Evolutionary conservation across 2,113 vertebrate species (phyloP).

Genomic region (Antechinus stuartii): DNA sequence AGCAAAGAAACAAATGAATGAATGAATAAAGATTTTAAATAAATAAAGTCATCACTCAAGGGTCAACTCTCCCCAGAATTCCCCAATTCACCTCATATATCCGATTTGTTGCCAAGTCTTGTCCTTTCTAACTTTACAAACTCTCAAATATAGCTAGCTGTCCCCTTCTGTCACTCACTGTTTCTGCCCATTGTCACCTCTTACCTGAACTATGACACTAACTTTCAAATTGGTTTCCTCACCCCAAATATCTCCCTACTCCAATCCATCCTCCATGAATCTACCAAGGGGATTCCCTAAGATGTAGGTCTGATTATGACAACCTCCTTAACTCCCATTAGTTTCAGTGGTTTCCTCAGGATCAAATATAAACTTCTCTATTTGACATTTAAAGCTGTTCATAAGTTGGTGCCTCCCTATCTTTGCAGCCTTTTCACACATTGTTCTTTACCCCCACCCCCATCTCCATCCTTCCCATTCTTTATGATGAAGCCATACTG

Average conservation of each 20-base stretch:
- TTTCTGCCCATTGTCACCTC: neutral
- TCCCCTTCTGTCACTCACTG: neutral
- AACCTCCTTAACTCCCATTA: neutral
- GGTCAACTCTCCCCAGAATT: neutral
- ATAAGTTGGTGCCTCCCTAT: neutral
- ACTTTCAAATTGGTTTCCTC: neutral
- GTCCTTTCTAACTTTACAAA: neutral
- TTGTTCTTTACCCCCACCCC: neutral
- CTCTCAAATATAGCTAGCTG: neutral
- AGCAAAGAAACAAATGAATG: neutral
- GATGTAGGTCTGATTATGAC: neutral
- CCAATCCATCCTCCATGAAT: neutral
- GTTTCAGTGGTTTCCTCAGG: neutral
- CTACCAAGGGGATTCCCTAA: neutral
- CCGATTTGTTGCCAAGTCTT: neutral
- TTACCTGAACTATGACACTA: neutral
- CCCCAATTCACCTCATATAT: neutral
- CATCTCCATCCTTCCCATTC: neutral
- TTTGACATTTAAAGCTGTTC: neutral
- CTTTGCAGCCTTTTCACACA: neutral
- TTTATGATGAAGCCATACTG: neutral
- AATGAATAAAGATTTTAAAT: neutral
- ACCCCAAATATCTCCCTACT: neutral
- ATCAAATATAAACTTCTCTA: neutral
- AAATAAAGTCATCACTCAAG: neutral